Evolutionary conservation across 2,113 vertebrate species (phyloP).

Genomic region (Bungarus multicinctus): DNA sequence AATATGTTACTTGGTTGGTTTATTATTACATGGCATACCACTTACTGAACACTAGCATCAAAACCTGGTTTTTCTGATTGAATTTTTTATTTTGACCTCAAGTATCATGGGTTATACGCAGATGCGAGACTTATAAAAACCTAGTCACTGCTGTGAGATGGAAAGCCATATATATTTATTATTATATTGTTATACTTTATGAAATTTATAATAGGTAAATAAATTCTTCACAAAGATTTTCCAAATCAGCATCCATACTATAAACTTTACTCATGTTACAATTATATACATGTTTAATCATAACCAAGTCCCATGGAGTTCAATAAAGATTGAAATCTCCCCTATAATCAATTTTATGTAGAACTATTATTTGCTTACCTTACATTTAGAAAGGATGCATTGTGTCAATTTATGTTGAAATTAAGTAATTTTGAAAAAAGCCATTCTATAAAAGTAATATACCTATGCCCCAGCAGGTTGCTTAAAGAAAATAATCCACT

Average conservation of each 20-base stretch:
- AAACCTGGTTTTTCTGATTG: background rate
- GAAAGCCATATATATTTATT: background rate
- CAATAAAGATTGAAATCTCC: background rate
- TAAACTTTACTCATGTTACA: background rate
- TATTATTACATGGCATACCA: background rate
- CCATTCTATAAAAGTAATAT: background rate
- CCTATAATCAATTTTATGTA: background rate
- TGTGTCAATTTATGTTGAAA: background rate
- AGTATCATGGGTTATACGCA: background rate
- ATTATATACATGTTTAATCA: background rate
- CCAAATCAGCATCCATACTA: background rate
- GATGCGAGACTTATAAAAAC: background rate
- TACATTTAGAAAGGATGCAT: background rate
- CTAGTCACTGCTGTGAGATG: background rate
- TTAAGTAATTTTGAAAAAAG: constrained; percentile 28
- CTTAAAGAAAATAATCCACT: constrained; percentile 22
- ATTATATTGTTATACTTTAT: background rate
- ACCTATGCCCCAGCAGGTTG: background rate
- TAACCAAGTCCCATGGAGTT: background rate
- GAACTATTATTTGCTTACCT: background rate
- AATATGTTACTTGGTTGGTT: background rate
- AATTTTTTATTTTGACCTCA: background rate
- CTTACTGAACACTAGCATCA: background rate
- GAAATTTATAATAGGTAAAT: background rate
- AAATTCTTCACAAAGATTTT: background rate